Percentiles rank a stretch among this genome's conserved stretches.
These are phyloP conservation scores for Anthopleura xanthogrammica DNA, from an alignment of 92 coral and sea anemone species.

Conservation along the genomic window DNA sequence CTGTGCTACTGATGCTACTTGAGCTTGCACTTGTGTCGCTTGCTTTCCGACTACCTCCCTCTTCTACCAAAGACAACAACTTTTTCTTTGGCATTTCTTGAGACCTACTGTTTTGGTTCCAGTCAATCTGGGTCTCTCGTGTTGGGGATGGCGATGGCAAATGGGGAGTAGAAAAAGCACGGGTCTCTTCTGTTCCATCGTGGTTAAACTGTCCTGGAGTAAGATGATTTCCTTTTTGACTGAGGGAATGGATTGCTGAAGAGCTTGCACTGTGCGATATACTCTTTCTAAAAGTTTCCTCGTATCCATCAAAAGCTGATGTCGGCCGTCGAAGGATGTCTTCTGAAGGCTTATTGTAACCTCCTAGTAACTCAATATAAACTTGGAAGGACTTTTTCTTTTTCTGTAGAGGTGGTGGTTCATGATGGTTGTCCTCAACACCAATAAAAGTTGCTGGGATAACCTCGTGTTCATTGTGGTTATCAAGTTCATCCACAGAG, in stretches of 20 bases:
- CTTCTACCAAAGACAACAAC: conserved; percentile 67
- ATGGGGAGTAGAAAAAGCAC: conserved; percentile 33
- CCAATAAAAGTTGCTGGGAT: conserved; percentile 75
- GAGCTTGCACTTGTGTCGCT: conserved; percentile 69
- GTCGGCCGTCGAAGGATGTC: conserved; percentile 86
- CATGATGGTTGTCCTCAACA: conserved; percentile 61
- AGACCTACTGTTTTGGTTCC: conserved; percentile 65
- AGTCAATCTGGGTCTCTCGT: conserved; percentile 54
- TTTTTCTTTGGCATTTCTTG: conserved; percentile 67
- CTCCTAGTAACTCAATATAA: conserved; percentile 86
- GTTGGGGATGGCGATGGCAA: conserved; percentile 57
- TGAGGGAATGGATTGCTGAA: conserved; percentile 20
- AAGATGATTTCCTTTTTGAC: conserved; percentile 15
- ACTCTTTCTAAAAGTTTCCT: conserved; percentile 68
- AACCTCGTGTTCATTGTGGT: conserved; percentile 53
- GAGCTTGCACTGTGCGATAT: conserved; percentile 46
- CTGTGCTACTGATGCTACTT: conserved; percentile 74
- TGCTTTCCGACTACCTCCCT: conserved; percentile 56
- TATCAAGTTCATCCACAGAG: conserved; percentile 76
- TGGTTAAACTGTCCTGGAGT: neutral
- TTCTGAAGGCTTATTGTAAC: conserved; percentile 85
- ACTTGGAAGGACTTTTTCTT: conserved; percentile 85
- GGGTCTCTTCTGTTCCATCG: conserved; percentile 12
- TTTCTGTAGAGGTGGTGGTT: conserved; percentile 44
- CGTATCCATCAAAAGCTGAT: conserved; percentile 85